A percentile compares a stretch with the other conserved stretches of the same genome.
Evolutionary conservation across 2,797 vertebrate species (phyloP).

Genomic region (Myotis vivesi): DNA sequence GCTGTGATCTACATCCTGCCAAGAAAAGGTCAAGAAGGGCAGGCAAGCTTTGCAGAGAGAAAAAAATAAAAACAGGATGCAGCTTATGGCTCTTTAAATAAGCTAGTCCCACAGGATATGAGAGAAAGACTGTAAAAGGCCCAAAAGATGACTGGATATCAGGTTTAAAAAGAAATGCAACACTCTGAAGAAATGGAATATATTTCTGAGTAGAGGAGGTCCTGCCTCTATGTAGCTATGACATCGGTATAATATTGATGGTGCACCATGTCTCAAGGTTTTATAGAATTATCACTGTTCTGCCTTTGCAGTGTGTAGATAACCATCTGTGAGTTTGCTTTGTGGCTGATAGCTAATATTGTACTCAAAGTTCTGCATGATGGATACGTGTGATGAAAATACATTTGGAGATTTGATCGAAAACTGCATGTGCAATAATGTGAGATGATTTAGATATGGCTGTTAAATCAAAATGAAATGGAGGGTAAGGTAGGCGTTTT

Average conservation of each 20-base stretch:
- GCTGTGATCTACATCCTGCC: conserved; percentile 54
- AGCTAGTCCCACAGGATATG: neutral
- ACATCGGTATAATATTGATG: neutral
- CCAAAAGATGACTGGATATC: neutral
- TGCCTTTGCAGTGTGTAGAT: neutral
- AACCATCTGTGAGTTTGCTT: neutral
- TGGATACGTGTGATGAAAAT: neutral
- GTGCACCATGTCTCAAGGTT: neutral
- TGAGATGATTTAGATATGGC: neutral
- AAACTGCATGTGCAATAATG: neutral
- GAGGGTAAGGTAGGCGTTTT: neutral
- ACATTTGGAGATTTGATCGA: conserved; percentile 9
- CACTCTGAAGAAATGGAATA: conserved; percentile 12
- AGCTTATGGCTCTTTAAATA: conserved; percentile 44
- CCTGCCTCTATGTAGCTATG: neutral
- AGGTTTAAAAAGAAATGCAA: conserved; percentile 34
- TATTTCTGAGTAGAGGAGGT: neutral
- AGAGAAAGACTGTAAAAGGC: conserved; percentile 3
- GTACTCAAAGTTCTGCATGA: neutral
- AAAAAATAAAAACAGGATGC: conserved; percentile 9
- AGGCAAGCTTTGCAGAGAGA: neutral
- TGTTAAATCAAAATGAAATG: conserved; percentile 5
- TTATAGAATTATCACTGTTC: conserved; percentile 17
- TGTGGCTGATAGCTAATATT: neutral
- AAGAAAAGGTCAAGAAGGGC: conserved; percentile 52